Evolutionary conservation across 1,140 invertebrate species (phyloP), one percentile per base, ranked within the genome.

Genomic region (Hetaerina americana): DNA sequence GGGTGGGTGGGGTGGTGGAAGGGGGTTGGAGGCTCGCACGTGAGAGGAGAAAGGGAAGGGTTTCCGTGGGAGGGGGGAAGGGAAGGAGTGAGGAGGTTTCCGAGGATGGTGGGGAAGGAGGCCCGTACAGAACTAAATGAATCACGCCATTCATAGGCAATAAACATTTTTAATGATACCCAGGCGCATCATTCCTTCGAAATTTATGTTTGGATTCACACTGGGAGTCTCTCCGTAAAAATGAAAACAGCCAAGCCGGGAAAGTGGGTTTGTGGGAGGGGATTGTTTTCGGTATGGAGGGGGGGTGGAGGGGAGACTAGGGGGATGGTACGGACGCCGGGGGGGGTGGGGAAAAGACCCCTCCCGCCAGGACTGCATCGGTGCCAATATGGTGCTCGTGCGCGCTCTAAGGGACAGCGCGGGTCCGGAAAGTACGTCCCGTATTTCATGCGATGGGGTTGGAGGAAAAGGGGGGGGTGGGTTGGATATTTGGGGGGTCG

Each of bases 151-250:
- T 57, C 40, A 57, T 57, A 57, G 40, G 40, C 40, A 57, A 57
- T 57, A 57, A 57, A 57, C 40, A 57, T 57, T 57, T 57, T 57
- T 57, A 57, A 57, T 57, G 40, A 57, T 57, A 57, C 40, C 40
- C 40, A 2, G 40, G 40, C 40, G 40, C 40, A 57, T 57, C 40
- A 57, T 57, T 57, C 40, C 2, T 57, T 57, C 40, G 1, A 57
- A 57, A 57, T 57, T 57, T 57, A 57, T 57, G 40, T 57, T 57
- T 57, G 22, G 40, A 57, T 57, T 57, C 40, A n/a, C 40, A 5
- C 40, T 2, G 40, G 40, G 40, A 57, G 40, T 57, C 2, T 12
- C 15, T 57, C 2, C 40, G 40, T 57, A 57, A 57, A 57, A 57
- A 57, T 57, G 40, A 57, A 57, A 57, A 57, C 40, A 57, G 40